Evolutionary conservation across 30 jellyfish, hydroid and myxozoan species (phyloP).

Genomic region (Morbakka virulenta): DNA sequence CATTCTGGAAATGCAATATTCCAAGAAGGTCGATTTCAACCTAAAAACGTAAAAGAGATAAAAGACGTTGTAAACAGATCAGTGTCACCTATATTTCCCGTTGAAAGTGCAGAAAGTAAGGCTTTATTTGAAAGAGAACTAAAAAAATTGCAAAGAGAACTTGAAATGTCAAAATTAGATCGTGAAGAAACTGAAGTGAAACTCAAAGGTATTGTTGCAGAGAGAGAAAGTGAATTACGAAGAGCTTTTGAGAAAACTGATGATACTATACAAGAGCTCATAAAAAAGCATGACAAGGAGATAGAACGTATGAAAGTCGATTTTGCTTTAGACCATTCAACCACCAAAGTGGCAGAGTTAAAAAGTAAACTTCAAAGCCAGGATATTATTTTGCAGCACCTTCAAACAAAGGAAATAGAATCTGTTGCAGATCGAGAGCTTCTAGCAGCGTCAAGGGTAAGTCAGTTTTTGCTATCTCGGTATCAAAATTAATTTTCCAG

Average conservation of each 20-base stretch:
- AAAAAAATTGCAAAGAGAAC: not conserved
- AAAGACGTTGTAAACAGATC: not conserved
- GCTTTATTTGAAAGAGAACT: not conserved
- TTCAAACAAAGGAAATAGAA: slow-evolving; percentile 5
- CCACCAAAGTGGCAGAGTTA: slow-evolving; percentile 50
- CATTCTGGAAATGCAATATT: not conserved
- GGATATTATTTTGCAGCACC: slow-evolving; percentile 33
- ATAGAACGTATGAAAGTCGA: slow-evolving; percentile 20
- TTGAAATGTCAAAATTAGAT: not conserved
- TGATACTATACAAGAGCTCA: not conserved
- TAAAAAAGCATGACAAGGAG: slow-evolving; percentile 11
- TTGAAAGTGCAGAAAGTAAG: not conserved
- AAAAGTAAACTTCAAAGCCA: slow-evolving; percentile 22
- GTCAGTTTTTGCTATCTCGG: not conserved
- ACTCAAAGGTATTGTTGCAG: slow-evolving; percentile 32
- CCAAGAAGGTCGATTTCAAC: not conserved
- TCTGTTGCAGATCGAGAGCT: slow-evolving; percentile 27
- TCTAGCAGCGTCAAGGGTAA: slow-evolving; percentile 1
- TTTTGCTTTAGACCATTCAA: slow-evolving; percentile 35
- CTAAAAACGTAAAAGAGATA: not conserved
- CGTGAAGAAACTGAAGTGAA: slow-evolving; percentile 18
- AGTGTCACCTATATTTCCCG: not conserved
- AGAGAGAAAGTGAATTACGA: slow-evolving; percentile 1
- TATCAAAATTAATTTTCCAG: not conserved
- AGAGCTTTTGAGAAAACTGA: slow-evolving; percentile 1